Base-by-base conservation (phyloP, 1,140 invertebrate species). In the Polypedilum vanderplanki region DNA sequence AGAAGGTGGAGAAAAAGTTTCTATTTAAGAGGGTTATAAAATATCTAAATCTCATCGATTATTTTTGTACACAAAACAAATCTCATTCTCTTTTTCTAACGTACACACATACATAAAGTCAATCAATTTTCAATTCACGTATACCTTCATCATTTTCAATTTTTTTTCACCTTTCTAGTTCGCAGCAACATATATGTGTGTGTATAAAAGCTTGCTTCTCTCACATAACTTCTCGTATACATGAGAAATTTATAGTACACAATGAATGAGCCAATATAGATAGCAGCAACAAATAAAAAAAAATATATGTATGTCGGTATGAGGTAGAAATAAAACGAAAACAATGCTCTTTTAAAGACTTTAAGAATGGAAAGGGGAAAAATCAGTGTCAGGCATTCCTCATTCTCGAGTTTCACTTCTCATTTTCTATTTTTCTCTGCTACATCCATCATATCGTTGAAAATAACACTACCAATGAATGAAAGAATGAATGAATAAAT, bases 41-140 rank as follows among this genome's bases (percentile, higher is more conserved):
- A 57, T 20, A 70, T 70, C 20, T 18, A 22, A 70, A 70, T 70
- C 65, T 70, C 17, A 70, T 70, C 65, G 65, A 70, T 70, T 70
- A 70, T 70, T 70, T 70, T 57, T 15, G 46, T n/a, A 57, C 46
- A 22, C 15, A 70, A 18, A 70, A 70, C 65, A 70, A 70, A 70
- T 70, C 65, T 20, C 65, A 70, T 70, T 18, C 65, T 18, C 20
- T 10, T 18, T 10, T n/a, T 5, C 7, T 18, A n/a, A 20, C 18
- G 7, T 70, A 18, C 17, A 70, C 8, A 70, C 9, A 22, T 8
- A 70, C 65, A 22, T 70, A 70, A 70, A 70, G 65, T 70, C 65
- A 70, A 70, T 70, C 65, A 70, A 18, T 70, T 70, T 70, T 70
- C 65, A 18, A 70, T 70, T 70, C 65, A 70, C 65, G 65, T 70